These are phyloP conservation scores for Theonella swinhoei DNA, from an alignment of 37 sponge, comb jelly and placozoan species.

Conservation along the genomic window DNA sequence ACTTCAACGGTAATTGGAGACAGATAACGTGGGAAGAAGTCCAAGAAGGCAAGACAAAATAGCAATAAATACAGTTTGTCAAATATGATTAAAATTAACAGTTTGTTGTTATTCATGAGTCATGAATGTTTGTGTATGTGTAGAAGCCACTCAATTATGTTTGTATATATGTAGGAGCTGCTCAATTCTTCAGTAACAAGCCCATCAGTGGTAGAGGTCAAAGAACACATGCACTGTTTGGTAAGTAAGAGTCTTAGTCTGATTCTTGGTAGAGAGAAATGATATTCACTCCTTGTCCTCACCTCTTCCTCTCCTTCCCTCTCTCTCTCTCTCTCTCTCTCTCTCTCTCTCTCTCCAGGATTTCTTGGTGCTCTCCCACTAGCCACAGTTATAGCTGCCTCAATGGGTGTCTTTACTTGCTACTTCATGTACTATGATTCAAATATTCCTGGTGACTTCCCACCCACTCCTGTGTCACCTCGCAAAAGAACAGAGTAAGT, in stretches of 20 bases:
- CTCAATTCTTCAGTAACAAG: slow-evolving; percentile 39
- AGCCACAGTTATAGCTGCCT: slow-evolving; percentile 9
- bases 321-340: neutral
- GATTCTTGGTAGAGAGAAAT: neutral
- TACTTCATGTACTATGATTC: slow-evolving; percentile 67
- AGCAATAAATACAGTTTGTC: too few relatives aligned
- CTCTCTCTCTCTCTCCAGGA: slow-evolving; percentile 13
- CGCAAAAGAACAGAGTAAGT: neutral
- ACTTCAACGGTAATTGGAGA: slow-evolving; percentile 20
- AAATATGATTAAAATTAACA: too few relatives aligned
- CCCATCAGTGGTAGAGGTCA: neutral
- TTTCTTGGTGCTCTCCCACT: slow-evolving; percentile 37
- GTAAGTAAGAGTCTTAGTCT: neutral
- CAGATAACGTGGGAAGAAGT: slow-evolving; percentile 17
- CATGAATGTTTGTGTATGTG: too few relatives aligned
- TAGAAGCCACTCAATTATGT: too few relatives aligned
- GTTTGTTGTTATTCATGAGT: too few relatives aligned
- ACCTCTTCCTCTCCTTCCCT: neutral
- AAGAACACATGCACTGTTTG: neutral
- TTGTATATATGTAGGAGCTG: too few relatives aligned
- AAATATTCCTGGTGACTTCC: slow-evolving; percentile 56
- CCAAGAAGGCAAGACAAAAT: neutral
- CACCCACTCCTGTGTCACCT: slow-evolving; percentile 68
- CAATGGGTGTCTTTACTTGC: slow-evolving; percentile 35
- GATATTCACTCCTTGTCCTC: neutral